Conservation (phyloP, 64 coral and sea anemone species). For the Catalaphyllia jardinei region DNA sequence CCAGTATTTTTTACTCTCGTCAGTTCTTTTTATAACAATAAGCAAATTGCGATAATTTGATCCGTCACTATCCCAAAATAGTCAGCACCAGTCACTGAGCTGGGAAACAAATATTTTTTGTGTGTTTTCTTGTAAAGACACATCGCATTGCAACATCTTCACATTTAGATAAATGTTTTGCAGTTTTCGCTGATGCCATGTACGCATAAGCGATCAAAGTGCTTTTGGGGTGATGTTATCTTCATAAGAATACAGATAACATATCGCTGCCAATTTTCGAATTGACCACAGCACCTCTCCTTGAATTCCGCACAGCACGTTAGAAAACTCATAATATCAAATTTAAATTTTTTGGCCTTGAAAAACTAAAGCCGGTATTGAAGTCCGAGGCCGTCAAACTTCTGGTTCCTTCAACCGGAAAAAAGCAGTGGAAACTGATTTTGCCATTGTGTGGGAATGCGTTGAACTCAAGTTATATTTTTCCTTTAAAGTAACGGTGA, state of each 20-base stretch:
- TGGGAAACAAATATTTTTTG: too few species aligned
- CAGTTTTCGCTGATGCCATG: not conserved
- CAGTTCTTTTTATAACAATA: conserved; percentile 16
- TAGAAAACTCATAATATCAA: not conserved
- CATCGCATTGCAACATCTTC: too few species aligned
- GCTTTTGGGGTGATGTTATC: not conserved
- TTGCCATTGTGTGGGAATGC: too few species aligned
- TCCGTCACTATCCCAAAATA: not conserved
- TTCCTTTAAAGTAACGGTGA: too few species aligned
- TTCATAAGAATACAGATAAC: not conserved
- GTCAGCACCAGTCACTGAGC: too few species aligned
- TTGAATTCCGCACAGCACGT: not conserved
- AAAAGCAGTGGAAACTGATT: too few species aligned
- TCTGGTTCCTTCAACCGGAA: too few species aligned
- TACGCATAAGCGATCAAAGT: too few species aligned
- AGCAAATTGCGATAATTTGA: not conserved
- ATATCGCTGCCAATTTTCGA: not conserved
- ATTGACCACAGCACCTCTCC: conserved; percentile 15
- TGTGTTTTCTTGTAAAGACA: too few species aligned
- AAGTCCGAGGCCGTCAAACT: not conserved
- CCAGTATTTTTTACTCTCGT: not conserved
- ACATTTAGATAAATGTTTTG: too few species aligned
- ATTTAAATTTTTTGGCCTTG: not conserved
- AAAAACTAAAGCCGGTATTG: not conserved
- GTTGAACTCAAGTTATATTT: too few species aligned